These are phyloP conservation scores for Heliocidaris erythrogramma DNA, from an alignment of 35 echinoderm and acorn worm species.

Conservation along the genomic window DNA sequence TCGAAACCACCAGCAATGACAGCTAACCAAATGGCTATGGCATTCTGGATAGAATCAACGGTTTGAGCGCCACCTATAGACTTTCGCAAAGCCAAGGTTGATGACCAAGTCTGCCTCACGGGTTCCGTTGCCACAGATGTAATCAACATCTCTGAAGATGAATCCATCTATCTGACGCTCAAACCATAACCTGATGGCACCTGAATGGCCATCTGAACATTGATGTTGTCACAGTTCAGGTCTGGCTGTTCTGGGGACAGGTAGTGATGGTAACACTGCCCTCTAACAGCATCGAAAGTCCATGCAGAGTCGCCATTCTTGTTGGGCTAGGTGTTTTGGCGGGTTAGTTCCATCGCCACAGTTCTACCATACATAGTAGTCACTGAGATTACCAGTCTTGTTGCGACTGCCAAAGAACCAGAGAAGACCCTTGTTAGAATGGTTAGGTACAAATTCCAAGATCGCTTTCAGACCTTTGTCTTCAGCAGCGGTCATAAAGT, in stretches of 20 bases:
- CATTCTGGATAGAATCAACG: slow-evolving; percentile 6
- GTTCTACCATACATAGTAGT: slow-evolving; percentile 84
- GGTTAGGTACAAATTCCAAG: no score
- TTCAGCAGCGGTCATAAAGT: no score
- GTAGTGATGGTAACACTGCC: slow-evolving; percentile 77
- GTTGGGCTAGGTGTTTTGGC: slow-evolving; percentile 75
- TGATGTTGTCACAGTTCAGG: slow-evolving; percentile 74
- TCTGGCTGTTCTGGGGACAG: slow-evolving; percentile 57
- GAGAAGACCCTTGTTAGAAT: no score
- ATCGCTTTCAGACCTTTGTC: no score
- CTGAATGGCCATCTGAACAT: slow-evolving; percentile 62
- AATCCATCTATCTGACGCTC: slow-evolving; percentile 82
- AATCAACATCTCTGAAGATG: slow-evolving; percentile 68
- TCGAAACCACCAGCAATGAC: slow-evolving; percentile 43
- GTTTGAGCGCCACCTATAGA: slow-evolving; percentile 27
- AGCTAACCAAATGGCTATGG: slow-evolving; percentile 36
- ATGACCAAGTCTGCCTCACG: slow-evolving; percentile 54
- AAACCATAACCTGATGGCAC: slow-evolving; percentile 75
- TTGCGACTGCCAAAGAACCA: slow-evolving; percentile 62
- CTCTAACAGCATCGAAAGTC: slow-evolving; percentile 41
- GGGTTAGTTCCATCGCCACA: slow-evolving; percentile 53
- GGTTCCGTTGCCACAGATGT: slow-evolving; percentile 53
- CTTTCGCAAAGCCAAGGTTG: slow-evolving; percentile 57
- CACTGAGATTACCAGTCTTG: slow-evolving; percentile 55
- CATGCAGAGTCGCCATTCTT: slow-evolving; percentile 73